Base-by-base conservation (phyloP, 1,140 invertebrate genomes). In the Alviniconcha marisindica region DNA sequence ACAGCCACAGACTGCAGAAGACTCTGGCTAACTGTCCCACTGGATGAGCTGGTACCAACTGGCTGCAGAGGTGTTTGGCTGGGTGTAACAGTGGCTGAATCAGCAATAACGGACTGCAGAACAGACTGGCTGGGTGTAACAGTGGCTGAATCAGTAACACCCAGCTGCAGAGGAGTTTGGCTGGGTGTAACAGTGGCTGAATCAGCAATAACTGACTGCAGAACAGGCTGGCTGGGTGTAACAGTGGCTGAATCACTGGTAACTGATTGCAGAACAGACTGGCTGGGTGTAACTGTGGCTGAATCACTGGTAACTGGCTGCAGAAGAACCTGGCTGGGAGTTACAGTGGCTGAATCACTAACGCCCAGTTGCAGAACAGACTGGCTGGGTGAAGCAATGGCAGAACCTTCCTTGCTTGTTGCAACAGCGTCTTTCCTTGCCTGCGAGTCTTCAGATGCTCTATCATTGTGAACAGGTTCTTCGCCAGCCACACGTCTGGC, bases 241-340 rank as follows among this genome's bases (percentile, higher is more conserved):
- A 48, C 60, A 40, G 51, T 56, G 28, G 33, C 77, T 36, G 77
- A 78, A n/a, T n/a, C n/a, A n/a, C n/a, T n/a, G n/a, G n/a, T n/a
- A n/a, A n/a, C n/a, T n/a, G n/a, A n/a, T 21, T 66, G 63, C 63
- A 33, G 63, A 12, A 33, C 28, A 10, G 14, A 33, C n/a, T 33
- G 31, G 14, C 36, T 33, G 36, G n/a, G 14, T 1, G 14, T 7
- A 66, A 10, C 63, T 4, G 18, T 5, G 63, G 63, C 28, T 4
- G 63, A 66, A 28, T 33, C n/a, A 66, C n/a, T 33, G 14, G 28
- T 33, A 33, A 33, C 28, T 0, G 81, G 71, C 18, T 31, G 71
- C 1, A 82, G 81, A 42, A 82, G 31, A 51, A 71, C 74, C 36
- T 82, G 81, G 24, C 69, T 76, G 15, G 54, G 71, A 33, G 36